Conservation (phyloP, 2,797 vertebrate species). For the Austrolebias charrua region DNA sequence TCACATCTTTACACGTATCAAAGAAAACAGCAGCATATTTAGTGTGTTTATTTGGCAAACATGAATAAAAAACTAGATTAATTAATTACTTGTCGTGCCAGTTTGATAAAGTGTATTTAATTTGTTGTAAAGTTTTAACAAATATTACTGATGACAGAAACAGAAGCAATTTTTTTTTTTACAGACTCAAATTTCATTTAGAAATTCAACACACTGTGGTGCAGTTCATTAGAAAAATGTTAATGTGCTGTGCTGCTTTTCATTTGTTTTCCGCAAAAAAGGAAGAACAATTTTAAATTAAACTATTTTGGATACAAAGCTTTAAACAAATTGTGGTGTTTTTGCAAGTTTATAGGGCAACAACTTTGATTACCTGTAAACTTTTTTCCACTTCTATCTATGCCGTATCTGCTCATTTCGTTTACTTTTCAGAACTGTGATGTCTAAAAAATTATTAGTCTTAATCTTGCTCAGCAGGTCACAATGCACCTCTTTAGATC, state of each 20-base stretch:
- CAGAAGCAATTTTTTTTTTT: neutral
- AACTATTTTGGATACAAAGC: neutral
- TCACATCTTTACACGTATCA: neutral
- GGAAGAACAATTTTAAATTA: neutral
- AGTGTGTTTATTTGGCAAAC: neutral
- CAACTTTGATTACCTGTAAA: too few relatives aligned
- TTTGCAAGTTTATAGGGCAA: too few relatives aligned
- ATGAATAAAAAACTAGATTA: neutral
- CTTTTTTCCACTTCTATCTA: too few relatives aligned
- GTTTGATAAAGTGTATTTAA: neutral
- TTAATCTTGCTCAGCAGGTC: too few relatives aligned
- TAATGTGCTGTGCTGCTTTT: neutral
- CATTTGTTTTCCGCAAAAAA: neutral
- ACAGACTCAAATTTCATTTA: neutral
- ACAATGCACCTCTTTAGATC: too few relatives aligned
- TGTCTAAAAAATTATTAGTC: too few relatives aligned
- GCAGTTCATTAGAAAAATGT: neutral
- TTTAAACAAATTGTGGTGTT: neutral
- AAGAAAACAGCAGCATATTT: neutral
- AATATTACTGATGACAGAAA: neutral
- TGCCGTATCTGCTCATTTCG: too few relatives aligned
- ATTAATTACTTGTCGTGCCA: neutral
- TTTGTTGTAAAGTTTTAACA: neutral
- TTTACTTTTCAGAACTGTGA: too few relatives aligned
- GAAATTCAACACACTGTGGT: neutral